These are phyloP conservation scores for Pygoscelis antarcticus DNA, from an alignment of 2,113 vertebrate species.

Conservation along the genomic window DNA sequence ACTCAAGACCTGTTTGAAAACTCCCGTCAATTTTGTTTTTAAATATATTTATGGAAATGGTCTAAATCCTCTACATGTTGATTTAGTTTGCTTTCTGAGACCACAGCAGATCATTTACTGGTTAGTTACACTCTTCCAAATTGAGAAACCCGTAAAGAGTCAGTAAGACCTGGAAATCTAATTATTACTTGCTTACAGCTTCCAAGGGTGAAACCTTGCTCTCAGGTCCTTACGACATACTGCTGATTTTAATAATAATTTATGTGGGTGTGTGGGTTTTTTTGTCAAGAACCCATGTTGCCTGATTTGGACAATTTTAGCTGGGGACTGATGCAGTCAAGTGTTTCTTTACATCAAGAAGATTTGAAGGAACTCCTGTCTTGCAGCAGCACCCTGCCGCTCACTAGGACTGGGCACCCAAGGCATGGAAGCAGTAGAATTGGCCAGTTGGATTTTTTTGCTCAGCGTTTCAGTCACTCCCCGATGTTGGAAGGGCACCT, in stretches of 20 bases:
- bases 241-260: slow-evolving; percentile 62
- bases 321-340: not conserved
- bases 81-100: slow-evolving; percentile 22
- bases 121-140: slow-evolving; percentile 40
- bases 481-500: not conserved
- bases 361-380: not conserved
- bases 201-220: slow-evolving; percentile 65
- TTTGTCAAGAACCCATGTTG: not conserved
- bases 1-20: slow-evolving; percentile 24
- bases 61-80: not conserved
- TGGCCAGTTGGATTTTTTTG: not conserved
- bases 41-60: slow-evolving; percentile 17
- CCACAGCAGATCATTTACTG: slow-evolving; percentile 20
- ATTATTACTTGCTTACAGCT: slow-evolving; percentile 49
- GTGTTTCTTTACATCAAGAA: not conserved
- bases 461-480: not conserved
- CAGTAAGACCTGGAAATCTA: slow-evolving; percentile 52
- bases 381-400: not conserved
- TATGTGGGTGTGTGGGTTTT: not conserved
- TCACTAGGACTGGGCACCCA: not conserved
- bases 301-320: not conserved
- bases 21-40: slow-evolving; percentile 10
- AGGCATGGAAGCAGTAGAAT: not conserved
- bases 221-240: slow-evolving; percentile 35
- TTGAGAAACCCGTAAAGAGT: not conserved